Evolutionary conservation across 2,888 invertebrate genomes (phyloP).

Genomic region (Liposcelis brunnea): DNA sequence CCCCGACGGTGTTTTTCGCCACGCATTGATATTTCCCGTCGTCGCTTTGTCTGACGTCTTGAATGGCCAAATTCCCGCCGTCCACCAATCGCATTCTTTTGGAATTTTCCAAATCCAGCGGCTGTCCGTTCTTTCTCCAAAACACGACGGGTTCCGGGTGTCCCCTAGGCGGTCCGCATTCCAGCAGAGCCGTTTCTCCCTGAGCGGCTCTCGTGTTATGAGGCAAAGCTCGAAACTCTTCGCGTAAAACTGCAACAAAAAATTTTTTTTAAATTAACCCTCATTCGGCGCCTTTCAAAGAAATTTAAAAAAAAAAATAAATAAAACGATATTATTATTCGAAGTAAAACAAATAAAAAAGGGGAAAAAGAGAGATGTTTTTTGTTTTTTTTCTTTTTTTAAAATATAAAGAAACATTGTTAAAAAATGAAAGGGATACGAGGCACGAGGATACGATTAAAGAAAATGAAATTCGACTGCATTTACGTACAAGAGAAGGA

Average conservation of each 20-base stretch:
- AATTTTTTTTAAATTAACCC: too few species aligned
- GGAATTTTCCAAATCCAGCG: slow-evolving; percentile 46
- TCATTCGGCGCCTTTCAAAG: too few species aligned
- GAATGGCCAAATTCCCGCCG: slow-evolving; percentile 63
- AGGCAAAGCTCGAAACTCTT: slow-evolving; percentile 76
- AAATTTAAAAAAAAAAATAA: too few species aligned
- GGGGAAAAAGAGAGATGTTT: too few species aligned
- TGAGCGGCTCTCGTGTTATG: slow-evolving; percentile 66
- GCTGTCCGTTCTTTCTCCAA: slow-evolving; percentile 78
- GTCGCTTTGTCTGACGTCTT: slow-evolving; percentile 58
- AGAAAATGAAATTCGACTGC: too few species aligned
- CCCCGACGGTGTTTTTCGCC: slow-evolving; percentile 64
- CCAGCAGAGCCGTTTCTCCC: slow-evolving; percentile 67
- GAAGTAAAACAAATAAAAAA: too few species aligned
- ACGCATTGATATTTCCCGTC: slow-evolving; percentile 69
- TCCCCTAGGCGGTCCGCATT: slow-evolving; percentile 78
- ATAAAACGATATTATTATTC: too few species aligned
- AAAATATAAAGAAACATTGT: too few species aligned
- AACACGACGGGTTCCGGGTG: slow-evolving; percentile 75
- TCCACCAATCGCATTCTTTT: slow-evolving; percentile 24
- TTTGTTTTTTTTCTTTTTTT: too few species aligned
- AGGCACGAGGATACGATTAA: too few species aligned
- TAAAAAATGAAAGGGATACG: too few species aligned
- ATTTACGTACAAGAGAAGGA: too few species aligned
- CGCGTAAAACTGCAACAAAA: slow-evolving; percentile 54